phyloP scores from a whole-genome alignment of 2,797 vertebrate genomes.

The Urosaurus nigricauda region DNA sequence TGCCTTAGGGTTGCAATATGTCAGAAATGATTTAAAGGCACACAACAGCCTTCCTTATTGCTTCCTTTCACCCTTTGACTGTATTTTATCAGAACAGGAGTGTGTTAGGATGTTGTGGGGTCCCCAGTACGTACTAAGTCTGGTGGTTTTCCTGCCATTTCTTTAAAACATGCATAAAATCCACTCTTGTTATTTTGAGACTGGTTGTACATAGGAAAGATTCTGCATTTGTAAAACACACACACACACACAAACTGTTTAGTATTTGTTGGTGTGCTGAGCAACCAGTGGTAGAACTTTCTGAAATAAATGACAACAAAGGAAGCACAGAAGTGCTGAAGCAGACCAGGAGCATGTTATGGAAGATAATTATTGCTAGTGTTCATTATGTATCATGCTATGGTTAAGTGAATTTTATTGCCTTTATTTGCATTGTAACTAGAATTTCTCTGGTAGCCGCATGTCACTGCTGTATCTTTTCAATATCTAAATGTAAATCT shows the following conservation, averaged over 20 bases:
- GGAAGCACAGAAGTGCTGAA: constrained; percentile 53
- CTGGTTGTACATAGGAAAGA: constrained; percentile 48
- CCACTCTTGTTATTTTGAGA: constrained; percentile 57
- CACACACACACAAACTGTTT: constrained; percentile 45
- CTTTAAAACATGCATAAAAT: constrained; percentile 21
- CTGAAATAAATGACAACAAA: constrained; percentile 50
- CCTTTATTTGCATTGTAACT: constrained; percentile 60
- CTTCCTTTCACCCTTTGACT: constrained; percentile 61
- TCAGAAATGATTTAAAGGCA: too few relatives aligned
- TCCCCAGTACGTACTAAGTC: constrained; percentile 64
- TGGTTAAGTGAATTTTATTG: constrained; percentile 63
- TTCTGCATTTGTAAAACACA: constrained; percentile 55
- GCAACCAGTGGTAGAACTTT: constrained; percentile 62
- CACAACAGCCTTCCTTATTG: constrained; percentile 53
- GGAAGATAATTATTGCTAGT: constrained; percentile 65
- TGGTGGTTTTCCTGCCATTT: constrained; percentile 53
- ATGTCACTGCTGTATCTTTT: constrained; percentile 39
- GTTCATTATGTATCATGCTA: constrained; percentile 64
- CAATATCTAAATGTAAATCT: constrained; percentile 26
- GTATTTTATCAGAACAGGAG: constrained; percentile 61
- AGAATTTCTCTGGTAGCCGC: constrained; percentile 46
- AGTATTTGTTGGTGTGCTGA: constrained; percentile 50
- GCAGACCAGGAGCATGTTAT: constrained; percentile 52
- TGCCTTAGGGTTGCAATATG: too few relatives aligned
- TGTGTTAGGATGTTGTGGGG: constrained; percentile 54